Conservation (phyloP, 1,140 invertebrate species). For the Lordiphosa clarofinis region DNA sequence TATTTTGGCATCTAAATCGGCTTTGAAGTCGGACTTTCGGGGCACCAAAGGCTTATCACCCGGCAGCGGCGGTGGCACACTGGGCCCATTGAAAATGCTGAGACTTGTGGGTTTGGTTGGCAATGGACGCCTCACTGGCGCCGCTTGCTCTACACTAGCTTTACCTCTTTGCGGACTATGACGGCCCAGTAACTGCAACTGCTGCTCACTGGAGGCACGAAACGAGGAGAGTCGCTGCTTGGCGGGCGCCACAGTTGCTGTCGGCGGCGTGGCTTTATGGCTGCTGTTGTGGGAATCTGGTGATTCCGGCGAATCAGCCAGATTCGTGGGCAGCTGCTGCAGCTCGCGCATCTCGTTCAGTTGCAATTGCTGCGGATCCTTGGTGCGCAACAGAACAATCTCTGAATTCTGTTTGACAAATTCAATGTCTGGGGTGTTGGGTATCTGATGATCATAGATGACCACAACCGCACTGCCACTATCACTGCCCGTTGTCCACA, state of each 20-base stretch:
- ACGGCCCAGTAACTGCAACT: conserved; percentile 70
- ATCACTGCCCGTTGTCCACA: conserved; percentile 58
- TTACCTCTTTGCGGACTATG: conserved; percentile 68
- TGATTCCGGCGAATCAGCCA: conserved; percentile 51
- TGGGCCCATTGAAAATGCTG: conserved; percentile 62
- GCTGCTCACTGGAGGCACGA: conserved; percentile 73
- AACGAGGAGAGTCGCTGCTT: conserved; percentile 78
- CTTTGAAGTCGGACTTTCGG: conserved; percentile 71
- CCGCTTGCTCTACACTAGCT: conserved; percentile 39
- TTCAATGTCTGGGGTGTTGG: conserved; percentile 75
- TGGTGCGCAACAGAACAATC: conserved; percentile 74
- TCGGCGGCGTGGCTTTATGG: conserved; percentile 34
- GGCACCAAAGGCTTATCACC: conserved; percentile 53
- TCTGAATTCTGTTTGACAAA: conserved; percentile 78
- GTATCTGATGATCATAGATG: conserved; percentile 77
- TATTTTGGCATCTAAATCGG: conserved; percentile 74
- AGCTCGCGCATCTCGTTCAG: conserved; percentile 70
- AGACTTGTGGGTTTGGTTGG: conserved; percentile 66
- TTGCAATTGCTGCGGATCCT: conserved; percentile 65
- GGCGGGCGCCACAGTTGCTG: conserved; percentile 74
- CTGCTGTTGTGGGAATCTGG: conserved; percentile 31
- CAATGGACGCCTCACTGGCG: conserved; percentile 51
- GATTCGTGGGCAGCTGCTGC: conserved; percentile 64
- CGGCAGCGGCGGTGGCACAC: conserved; percentile 1
- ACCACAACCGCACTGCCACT: conserved; percentile 69